Percentiles rank a stretch among this genome's conserved stretches.
Conservation (phyloP, 2,888 invertebrate genomes). For the Neuroscelio doddi region DNA sequence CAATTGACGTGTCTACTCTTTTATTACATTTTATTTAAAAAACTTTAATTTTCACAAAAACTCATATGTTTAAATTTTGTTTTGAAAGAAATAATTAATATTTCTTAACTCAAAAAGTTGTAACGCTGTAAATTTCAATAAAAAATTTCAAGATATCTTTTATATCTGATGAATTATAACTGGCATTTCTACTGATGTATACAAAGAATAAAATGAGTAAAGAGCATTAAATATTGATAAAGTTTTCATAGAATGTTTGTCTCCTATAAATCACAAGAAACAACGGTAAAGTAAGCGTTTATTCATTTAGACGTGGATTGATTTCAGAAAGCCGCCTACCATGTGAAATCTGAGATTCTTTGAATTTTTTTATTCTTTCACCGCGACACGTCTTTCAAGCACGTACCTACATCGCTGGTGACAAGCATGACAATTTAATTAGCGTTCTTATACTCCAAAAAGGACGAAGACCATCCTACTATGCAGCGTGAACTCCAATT, state of each 20-base stretch:
- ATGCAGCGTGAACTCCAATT: constrained; percentile 8
- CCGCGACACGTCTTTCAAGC: constrained; percentile 1
- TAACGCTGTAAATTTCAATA: no score
- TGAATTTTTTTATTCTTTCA: constrained; percentile 27
- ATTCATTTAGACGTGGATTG: constrained; percentile 43
- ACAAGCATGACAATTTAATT: constrained; percentile 41
- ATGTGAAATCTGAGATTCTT: constrained; percentile 43
- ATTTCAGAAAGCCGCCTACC: constrained; percentile 39
- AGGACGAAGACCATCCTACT: constrained; percentile 6
- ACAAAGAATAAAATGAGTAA: no score
- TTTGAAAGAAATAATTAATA: no score
- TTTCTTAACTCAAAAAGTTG: no score
- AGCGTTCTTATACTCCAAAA: constrained; percentile 3
- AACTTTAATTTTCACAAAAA: no score
- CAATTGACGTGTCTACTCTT: no score
- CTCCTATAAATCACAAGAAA: constrained; percentile 23
- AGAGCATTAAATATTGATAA: constrained; percentile 34
- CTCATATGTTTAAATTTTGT: no score
- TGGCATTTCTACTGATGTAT: no score
- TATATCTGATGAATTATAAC: no score
- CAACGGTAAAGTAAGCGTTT: constrained; percentile 41
- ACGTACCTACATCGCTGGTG: constrained; percentile 17
- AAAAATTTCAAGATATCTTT: no score
- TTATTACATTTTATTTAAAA: no score
- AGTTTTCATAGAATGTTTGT: constrained; percentile 20